Evolutionary conservation across 2,888 invertebrate species (phyloP).

Genomic region (Candidula unifasciata): DNA sequence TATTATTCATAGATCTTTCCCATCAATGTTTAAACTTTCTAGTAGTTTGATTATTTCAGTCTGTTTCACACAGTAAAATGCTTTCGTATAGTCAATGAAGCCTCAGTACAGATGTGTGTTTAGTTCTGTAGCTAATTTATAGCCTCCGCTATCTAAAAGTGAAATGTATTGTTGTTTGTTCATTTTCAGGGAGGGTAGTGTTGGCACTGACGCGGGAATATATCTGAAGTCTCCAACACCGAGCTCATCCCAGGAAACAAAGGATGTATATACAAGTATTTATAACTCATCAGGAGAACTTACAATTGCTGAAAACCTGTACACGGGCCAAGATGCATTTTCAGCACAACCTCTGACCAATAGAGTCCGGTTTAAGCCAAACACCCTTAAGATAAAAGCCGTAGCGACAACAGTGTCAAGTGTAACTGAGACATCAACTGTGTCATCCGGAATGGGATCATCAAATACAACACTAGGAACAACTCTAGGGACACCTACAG

Average conservation of each 20-base stretch:
- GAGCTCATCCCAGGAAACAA: neutral
- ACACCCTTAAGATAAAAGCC: neutral
- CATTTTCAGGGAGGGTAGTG: constrained; percentile 13
- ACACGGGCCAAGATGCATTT: neutral
- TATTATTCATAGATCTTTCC: too few relatives aligned
- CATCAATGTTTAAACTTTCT: too few relatives aligned
- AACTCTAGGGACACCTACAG: neutral
- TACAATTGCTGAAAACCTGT: neutral
- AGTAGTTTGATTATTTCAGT: too few relatives aligned
- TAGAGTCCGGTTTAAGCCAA: neutral
- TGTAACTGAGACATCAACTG: neutral
- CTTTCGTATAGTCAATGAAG: too few relatives aligned
- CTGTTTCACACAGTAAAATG: too few relatives aligned
- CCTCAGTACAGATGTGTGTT: too few relatives aligned
- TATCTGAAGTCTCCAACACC: constrained; percentile 11
- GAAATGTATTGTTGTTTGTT: neutral
- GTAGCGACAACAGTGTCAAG: neutral
- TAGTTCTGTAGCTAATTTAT: too few relatives aligned
- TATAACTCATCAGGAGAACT: neutral
- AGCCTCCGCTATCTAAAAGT: too few relatives aligned
- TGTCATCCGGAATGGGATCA: neutral
- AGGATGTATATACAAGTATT: neutral
- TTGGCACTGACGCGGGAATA: neutral
- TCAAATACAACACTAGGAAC: neutral
- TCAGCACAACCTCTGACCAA: neutral